These are phyloP conservation scores for Cyrtorhinus lividipennis DNA, from an alignment of 1,140 invertebrate species.

Conservation along the genomic window DNA sequence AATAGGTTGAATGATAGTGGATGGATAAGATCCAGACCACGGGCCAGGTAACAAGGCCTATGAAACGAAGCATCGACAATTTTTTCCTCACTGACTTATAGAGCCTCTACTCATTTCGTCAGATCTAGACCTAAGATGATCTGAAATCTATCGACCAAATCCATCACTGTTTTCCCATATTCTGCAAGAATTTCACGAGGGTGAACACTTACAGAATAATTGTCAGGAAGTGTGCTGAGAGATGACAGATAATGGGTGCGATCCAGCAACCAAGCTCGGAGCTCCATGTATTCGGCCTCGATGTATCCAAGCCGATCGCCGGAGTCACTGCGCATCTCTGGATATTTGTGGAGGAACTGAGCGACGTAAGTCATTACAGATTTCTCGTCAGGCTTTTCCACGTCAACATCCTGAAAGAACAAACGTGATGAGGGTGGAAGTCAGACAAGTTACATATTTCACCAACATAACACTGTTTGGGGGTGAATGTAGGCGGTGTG, in stretches of 20 bases:
- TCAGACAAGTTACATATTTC: constrained; percentile 2
- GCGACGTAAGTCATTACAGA: constrained; percentile 99
- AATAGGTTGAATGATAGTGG: too few relatives aligned
- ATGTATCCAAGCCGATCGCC: constrained; percentile 58
- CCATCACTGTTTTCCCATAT: too few relatives aligned
- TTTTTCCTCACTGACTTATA: too few relatives aligned
- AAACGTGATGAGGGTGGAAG: too few relatives aligned
- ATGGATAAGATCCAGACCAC: too few relatives aligned
- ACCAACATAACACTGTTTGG: neutral
- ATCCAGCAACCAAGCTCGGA: constrained; percentile 66
- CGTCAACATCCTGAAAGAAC: constrained; percentile 80
- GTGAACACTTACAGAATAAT: constrained; percentile 36
- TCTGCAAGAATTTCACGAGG: neutral
- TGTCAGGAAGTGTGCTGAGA: constrained; percentile 34
- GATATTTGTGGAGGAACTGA: constrained; percentile 93
- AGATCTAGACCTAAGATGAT: too few relatives aligned
- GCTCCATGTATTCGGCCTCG: constrained; percentile 61
- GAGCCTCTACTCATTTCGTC: too few relatives aligned
- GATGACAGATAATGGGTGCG: constrained; percentile 55
- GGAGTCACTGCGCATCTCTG: constrained; percentile 45
- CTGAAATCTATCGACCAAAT: too few relatives aligned
- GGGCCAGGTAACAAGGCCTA: too few relatives aligned
- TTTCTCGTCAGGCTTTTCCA: constrained; percentile 91
- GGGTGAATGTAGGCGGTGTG: too few relatives aligned
- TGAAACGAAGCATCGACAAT: too few relatives aligned